Conservation (phyloP, 2,113 vertebrate genomes). For the Nothoprocta perdicaria region DNA sequence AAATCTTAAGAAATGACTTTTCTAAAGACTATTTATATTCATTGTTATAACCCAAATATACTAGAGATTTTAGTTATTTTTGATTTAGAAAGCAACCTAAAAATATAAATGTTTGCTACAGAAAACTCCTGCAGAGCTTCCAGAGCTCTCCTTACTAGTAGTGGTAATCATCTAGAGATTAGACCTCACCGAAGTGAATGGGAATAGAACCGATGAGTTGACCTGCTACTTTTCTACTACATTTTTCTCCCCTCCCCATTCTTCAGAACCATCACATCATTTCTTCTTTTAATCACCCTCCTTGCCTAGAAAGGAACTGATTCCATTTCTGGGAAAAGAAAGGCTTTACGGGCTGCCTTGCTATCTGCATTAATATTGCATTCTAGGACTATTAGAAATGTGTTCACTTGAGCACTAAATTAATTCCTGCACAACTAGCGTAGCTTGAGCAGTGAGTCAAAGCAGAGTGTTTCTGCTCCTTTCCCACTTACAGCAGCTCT, state of each 20-base stretch:
- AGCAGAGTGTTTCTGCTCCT: neutral
- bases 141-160: neutral
- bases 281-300: neutral
- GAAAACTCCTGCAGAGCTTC: neutral
- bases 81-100: neutral
- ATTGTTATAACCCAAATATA: neutral
- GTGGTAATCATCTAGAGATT: neutral
- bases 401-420: neutral
- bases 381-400: neutral
- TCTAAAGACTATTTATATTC: neutral
- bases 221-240: neutral
- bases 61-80: neutral
- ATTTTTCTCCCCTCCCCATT: neutral
- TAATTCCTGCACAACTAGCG: neutral
- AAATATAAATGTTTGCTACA: neutral
- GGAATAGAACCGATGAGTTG: neutral
- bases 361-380: neutral
- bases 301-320: neutral
- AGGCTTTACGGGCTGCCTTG: neutral
- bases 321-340: neutral
- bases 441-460: neutral
- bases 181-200: neutral
- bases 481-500: neutral
- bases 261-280: neutral
- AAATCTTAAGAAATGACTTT: neutral